Evolutionary conservation across 1,140 invertebrate genomes (phyloP).

Genomic region (Drosophila fuyamai): DNA sequence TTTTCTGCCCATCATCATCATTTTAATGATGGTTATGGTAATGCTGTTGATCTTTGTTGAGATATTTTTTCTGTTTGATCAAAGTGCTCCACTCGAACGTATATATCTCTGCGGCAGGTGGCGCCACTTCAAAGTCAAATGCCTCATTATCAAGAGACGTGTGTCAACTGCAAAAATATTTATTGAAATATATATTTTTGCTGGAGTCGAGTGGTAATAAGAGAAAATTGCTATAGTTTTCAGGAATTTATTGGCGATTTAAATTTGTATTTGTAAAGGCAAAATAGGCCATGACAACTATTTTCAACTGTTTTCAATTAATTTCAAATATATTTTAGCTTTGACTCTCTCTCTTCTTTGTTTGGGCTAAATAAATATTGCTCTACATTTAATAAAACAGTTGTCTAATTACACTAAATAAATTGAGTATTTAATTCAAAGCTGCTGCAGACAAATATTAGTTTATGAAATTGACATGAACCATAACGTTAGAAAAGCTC

Average conservation of each 20-base stretch:
- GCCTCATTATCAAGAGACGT: slow-evolving; percentile 15
- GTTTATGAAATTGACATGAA: too few relatives aligned
- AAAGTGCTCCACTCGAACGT: slow-evolving; percentile 42
- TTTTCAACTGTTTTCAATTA: slow-evolving; percentile 8
- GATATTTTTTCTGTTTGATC: slow-evolving; percentile 35
- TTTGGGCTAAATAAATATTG: neutral
- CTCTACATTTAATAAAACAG: neutral
- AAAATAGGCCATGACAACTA: neutral
- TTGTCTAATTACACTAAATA: neutral
- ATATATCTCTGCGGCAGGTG: slow-evolving; percentile 50
- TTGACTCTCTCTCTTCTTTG: neutral
- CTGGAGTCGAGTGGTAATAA: neutral
- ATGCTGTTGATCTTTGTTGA: slow-evolving; percentile 38
- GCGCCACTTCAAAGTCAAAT: slow-evolving; percentile 42
- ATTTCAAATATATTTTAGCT: slow-evolving; percentile 2
- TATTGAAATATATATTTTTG: slow-evolving; percentile 17
- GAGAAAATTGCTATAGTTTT: neutral
- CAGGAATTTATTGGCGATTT: slow-evolving; percentile 10
- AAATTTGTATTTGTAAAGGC: neutral
- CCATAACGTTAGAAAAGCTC: too few relatives aligned
- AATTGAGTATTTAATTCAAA: too few relatives aligned
- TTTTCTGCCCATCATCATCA: slow-evolving; percentile 23
- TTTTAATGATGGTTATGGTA: slow-evolving; percentile 29
- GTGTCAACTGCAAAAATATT: slow-evolving; percentile 42
- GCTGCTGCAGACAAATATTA: too few relatives aligned